Base-by-base conservation (phyloP, 1,140 invertebrate species). In the Bicyclus anynana region DNA sequence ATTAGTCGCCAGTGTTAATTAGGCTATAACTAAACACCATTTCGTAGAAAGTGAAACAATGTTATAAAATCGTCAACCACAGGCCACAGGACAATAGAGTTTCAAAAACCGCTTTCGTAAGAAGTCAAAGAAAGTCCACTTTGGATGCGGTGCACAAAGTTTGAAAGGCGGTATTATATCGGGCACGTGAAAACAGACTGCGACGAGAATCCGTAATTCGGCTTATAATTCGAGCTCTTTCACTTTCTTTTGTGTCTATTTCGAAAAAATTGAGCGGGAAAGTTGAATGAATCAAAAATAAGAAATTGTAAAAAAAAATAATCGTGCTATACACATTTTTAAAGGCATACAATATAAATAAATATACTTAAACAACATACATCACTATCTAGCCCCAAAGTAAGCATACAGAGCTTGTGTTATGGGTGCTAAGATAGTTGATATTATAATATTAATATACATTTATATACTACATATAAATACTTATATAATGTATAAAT, bases 131-230 rank as follows among this genome's bases (percentile, higher is more conserved):
- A 44, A 46, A 60, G 46, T 44, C 12, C 50, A 49, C 53, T 69
- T 69, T 61, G 48, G 59, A 74, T 74, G 71, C 72, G 33, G 40
- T 20, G 51, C 72, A 62, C 69, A 69, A 56, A 53, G 52, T 59
- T 62, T 51, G 62, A 47, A 57, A 69, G 59, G n/a, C n/a, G n/a
- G 61, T 53, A 60, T 57, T 52, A 62, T 65, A 65, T 67, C 60
- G 69, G 50, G 27, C 62, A 64, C 61, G 70, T 70, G 71, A 70
- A 73, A 73, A 73, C 58, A 7, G n/a, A 20, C 20, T 44, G 56
- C 59, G 59, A 20, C 20, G 16, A 12, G 64, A 55, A 67, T 59
- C 50, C 17, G 40, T 44, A 44, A 44, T 44, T 44, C 40, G 18
- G 40, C 18, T 44, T 20, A 20, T 44, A 44, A 44, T 44, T 44